Base-by-base conservation (phyloP, 2,113 vertebrate genomes). In the Hiodon alosoides region DNA sequence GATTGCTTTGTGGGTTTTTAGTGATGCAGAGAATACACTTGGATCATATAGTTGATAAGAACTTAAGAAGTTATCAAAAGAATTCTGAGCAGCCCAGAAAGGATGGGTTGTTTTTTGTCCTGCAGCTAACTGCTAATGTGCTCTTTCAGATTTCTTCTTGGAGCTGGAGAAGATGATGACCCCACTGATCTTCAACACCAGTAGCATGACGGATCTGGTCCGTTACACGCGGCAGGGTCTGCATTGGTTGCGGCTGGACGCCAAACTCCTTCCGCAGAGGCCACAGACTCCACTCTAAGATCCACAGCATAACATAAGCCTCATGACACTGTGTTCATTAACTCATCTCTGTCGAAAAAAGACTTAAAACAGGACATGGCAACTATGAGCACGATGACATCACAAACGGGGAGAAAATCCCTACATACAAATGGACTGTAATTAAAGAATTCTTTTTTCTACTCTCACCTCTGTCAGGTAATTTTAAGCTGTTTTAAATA, bases 181-280 rank as follows among this genome's bases (percentile, higher is more conserved):
- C 74, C 93, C 97, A 74, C 93, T 98, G 89, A 88, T 98, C 87
- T 98, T 99, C 82, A 99, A 97, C 77, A 95, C 94, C 61, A 98
- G 97, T 93, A 95, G 94, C 85, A 99, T 99, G 97, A 96, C 95
- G 76, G 97, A 99, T 81, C 93, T 99, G 83, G 96, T 98, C 86
- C 96, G 95, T 66, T 99, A 94, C 83, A 96, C 96, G 6, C 95
- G 97, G 13, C 97, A 99, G 90, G 97, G 97, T 79, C 90, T 99
- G 58, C 95, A 98, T 80, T 99, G 97, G 97, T 90, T 99, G 82
- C 95, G 97, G 78, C 92, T 95, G 79, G 97, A 99, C 75, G 93
- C 96, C 83, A 97, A 97, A 86, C 91, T 91, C 75, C 87, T 87
- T 71, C 83, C 91, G 78, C 90, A 90, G 83, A 86, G 31, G 84